phyloP scores from a whole-genome alignment of 2,888 invertebrate genomes.

The Octonoba sinensis region DNA sequence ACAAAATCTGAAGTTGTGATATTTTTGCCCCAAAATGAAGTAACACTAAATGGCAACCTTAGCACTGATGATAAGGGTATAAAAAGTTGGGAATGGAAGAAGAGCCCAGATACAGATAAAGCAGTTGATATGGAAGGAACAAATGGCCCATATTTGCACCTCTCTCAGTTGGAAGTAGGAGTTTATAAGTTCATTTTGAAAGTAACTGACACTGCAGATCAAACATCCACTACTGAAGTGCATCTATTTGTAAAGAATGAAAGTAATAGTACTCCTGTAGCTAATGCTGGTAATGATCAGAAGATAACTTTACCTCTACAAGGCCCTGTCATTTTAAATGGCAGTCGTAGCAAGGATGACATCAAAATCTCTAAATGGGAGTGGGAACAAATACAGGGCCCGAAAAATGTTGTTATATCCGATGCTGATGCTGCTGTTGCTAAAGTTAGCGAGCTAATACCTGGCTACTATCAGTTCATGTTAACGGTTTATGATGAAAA shows the following conservation, averaged over 20 bases:
- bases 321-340: constrained; percentile 85
- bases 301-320: constrained; percentile 84
- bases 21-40: constrained; percentile 86
- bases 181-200: constrained; percentile 93
- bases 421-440: constrained; percentile 50
- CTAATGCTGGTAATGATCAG: constrained; percentile 74
- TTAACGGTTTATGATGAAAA: constrained; percentile 85
- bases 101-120: constrained; percentile 82
- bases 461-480: constrained; percentile 86
- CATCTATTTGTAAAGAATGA: constrained; percentile 91
- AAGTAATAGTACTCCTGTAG: constrained; percentile 72
- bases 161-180: constrained; percentile 92
- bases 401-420: constrained; percentile 70
- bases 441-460: constrained; percentile 68
- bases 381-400: constrained; percentile 84
- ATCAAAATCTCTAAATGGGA: constrained; percentile 84
- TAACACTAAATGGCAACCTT: constrained; percentile 88
- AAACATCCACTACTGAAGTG: constrained; percentile 87
- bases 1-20: constrained; percentile 92
- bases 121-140: constrained; percentile 96
- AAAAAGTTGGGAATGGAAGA: constrained; percentile 95
- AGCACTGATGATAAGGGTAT: constrained; percentile 95
- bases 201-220: constrained; percentile 91
- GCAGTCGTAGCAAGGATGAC: constrained; percentile 82
- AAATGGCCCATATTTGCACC: constrained; percentile 86